Evolutionary conservation across 2,888 invertebrate genomes (phyloP).

Genomic region (Scrobipalpa costella): DNA sequence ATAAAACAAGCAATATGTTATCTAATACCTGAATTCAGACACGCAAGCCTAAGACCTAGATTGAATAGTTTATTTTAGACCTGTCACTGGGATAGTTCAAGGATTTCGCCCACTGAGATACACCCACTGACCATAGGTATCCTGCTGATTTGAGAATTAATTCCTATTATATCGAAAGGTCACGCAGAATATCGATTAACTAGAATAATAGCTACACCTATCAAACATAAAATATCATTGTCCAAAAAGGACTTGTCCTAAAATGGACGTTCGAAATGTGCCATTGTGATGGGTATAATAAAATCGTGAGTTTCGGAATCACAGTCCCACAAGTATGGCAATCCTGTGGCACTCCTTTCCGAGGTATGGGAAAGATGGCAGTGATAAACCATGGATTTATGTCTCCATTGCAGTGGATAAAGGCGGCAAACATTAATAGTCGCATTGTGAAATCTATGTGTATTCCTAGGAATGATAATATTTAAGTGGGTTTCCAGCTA

Average conservation of each 20-base stretch:
- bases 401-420: conserved; percentile 24
- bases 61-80: conserved; percentile 14
- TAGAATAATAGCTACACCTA: not conserved
- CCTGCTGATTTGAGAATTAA: conserved; percentile 28
- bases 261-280: conserved; percentile 45
- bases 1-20: not conserved
- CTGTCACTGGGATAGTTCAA: conserved; percentile 45
- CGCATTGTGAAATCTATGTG: conserved; percentile 11
- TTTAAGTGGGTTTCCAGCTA: conserved; percentile 3
- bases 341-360: conserved; percentile 21
- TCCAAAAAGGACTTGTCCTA: conserved; percentile 44
- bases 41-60: not conserved
- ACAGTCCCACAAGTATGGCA: conserved; percentile 25
- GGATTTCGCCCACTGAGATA: conserved; percentile 50
- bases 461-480: conserved; percentile 13
- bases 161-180: not conserved
- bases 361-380: conserved; percentile 24
- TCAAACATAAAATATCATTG: not conserved
- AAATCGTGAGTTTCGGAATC: conserved; percentile 39
- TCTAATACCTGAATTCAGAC: not conserved
- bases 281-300: conserved; percentile 45
- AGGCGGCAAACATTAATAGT: conserved; percentile 17
- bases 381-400: conserved; percentile 25
- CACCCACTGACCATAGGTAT: conserved; percentile 29
- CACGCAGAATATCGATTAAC: not conserved